phyloP scores from a whole-genome alignment of 2,797 vertebrate species.

The Pteropus rufus region DNA sequence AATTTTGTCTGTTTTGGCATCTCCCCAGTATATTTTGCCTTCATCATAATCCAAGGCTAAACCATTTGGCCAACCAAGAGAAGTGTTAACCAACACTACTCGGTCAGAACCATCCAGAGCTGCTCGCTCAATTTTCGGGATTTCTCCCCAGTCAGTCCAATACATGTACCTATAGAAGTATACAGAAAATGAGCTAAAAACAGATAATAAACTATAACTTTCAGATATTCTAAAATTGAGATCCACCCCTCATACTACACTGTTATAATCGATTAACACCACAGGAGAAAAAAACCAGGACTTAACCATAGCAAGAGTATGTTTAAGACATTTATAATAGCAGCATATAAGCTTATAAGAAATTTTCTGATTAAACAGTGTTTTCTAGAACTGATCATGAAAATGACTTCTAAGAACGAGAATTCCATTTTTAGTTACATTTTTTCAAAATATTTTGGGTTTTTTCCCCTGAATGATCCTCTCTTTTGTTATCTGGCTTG shows the following conservation, averaged over 20 bases:
- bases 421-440: background rate
- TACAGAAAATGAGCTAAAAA: slow-evolving; percentile 50
- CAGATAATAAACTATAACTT: background rate
- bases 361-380: background rate
- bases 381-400: background rate
- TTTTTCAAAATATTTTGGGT: background rate
- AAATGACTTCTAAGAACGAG: slow-evolving; percentile 30
- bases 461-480: background rate
- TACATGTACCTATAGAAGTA: slow-evolving; percentile 92
- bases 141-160: slow-evolving; percentile 98
- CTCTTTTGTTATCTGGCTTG: background rate
- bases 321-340: background rate
- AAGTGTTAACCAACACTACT: slow-evolving; percentile 94
- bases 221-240: background rate
- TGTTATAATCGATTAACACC: background rate
- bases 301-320: background rate
- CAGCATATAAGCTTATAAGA: background rate
- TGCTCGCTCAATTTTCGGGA: slow-evolving; percentile 96
- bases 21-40: slow-evolving; percentile 96
- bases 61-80: slow-evolving; percentile 97
- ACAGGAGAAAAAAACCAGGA: background rate
- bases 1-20: slow-evolving; percentile 98
- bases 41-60: slow-evolving; percentile 94
- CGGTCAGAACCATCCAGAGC: slow-evolving; percentile 94
- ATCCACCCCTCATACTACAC: background rate